Evolutionary conservation across 1,140 invertebrate species (phyloP).

Genomic region (Acromyrmex echinatior): DNA sequence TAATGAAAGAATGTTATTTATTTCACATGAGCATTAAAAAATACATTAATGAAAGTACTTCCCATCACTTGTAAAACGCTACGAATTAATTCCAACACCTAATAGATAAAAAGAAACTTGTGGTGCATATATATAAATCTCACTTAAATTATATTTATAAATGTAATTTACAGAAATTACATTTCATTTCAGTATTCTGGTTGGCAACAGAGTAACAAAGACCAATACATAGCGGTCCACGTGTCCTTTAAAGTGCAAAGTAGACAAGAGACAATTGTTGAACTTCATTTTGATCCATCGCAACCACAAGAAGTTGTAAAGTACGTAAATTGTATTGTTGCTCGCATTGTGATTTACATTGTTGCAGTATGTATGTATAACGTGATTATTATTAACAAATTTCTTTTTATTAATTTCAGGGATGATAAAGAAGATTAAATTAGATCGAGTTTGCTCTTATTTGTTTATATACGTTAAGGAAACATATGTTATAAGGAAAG

Average conservation of each 20-base stretch:
- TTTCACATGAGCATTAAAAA: too few species aligned
- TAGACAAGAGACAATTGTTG: constrained; percentile 87
- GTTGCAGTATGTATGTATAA: neutral
- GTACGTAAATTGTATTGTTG: constrained; percentile 71
- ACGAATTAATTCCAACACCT: too few species aligned
- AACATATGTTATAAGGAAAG: constrained; percentile 67
- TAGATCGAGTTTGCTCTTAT: constrained; percentile 77
- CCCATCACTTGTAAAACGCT: too few species aligned
- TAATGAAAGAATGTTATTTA: too few species aligned
- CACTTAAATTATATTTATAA: constrained; percentile 52
- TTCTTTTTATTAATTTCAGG: constrained; percentile 75
- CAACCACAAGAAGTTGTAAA: constrained; percentile 81
- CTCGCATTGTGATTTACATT: neutral
- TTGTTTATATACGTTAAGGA: constrained; percentile 83
- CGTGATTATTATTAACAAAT: neutral
- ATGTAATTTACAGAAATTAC: constrained; percentile 41
- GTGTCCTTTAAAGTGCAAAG: constrained; percentile 87
- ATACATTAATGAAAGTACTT: too few species aligned
- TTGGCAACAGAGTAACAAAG: constrained; percentile 90
- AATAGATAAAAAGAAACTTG: neutral
- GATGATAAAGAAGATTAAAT: constrained; percentile 84
- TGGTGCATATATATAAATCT: neutral
- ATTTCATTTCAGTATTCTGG: constrained; percentile 89
- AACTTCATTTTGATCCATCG: constrained; percentile 85
- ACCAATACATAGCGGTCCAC: constrained; percentile 88